Conservation (phyloP, 2,888 invertebrate species). For the Drosophila trichaetosa region DNA sequence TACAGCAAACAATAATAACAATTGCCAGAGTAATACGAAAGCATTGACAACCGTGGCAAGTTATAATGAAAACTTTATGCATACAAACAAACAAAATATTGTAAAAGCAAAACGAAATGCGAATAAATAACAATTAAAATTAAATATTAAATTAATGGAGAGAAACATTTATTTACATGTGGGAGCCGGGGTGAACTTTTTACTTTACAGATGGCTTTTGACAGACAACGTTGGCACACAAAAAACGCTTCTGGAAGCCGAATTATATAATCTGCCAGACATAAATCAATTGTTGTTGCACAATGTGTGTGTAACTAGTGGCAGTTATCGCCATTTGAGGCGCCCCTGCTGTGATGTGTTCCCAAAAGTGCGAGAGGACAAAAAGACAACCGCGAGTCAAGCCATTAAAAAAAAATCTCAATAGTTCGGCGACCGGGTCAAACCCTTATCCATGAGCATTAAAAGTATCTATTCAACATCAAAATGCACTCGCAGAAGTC, state of each 20-base stretch:
- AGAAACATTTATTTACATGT: conserved; percentile 29
- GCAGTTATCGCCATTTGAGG: conserved; percentile 25
- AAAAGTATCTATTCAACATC: not conserved
- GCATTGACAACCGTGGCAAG: conserved; percentile 44
- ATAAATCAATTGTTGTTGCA: conserved; percentile 8
- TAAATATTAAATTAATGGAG: conserved; percentile 74
- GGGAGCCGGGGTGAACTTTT: not conserved
- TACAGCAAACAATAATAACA: conserved; percentile 61
- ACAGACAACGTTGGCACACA: not conserved
- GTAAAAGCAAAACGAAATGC: conserved; percentile 73
- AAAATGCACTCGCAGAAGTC: not conserved
- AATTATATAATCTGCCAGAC: not conserved
- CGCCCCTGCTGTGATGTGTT: conserved; percentile 1
- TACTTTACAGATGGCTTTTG: not conserved
- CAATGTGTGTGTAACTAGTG: conserved; percentile 1
- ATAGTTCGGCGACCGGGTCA: not conserved
- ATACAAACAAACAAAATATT: conserved; percentile 65
- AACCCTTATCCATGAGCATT: not conserved
- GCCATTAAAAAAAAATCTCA: not conserved
- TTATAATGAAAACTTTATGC: conserved; percentile 67
- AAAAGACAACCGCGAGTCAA: not conserved
- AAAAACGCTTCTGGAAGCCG: not conserved
- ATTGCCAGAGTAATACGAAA: conserved; percentile 57
- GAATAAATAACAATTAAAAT: conserved; percentile 79
- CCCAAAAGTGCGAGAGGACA: not conserved